A percentile compares a stretch with the other conserved stretches of the same genome.
Evolutionary conservation across 2,113 vertebrate species (phyloP).

Genomic region (Pelusios castaneus): DNA sequence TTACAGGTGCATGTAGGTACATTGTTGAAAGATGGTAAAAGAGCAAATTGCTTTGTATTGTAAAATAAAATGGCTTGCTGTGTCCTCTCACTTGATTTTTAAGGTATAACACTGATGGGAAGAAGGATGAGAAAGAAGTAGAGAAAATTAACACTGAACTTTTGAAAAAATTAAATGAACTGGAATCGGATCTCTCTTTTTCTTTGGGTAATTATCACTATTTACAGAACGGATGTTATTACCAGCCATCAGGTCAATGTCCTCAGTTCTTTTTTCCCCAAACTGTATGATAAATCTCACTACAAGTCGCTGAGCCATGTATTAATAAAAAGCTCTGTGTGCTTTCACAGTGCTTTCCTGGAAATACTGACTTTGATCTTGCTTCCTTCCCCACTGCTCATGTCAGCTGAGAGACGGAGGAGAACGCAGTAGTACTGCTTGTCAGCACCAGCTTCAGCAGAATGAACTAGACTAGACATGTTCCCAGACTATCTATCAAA

Average conservation of each 20-base stretch:
- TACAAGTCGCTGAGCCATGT: accelerated
- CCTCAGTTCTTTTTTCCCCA: neutral
- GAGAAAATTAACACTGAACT: slow-evolving; percentile 89
- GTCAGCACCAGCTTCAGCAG: neutral
- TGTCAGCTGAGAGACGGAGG: neutral
- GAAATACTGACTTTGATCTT: neutral
- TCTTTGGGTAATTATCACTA: slow-evolving; percentile 82
- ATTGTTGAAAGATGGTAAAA: neutral
- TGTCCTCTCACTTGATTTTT: slow-evolving; percentile 22
- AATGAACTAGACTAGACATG: neutral
- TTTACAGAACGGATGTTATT: neutral
- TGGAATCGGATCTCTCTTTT: slow-evolving; percentile 93
- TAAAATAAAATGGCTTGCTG: neutral
- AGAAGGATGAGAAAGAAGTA: slow-evolving; percentile 81
- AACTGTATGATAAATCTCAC: neutral
- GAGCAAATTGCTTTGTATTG: neutral
- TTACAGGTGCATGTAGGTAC: too few species aligned
- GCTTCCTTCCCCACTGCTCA: accelerated
- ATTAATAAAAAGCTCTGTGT: neutral
- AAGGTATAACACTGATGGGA: slow-evolving; percentile 86
- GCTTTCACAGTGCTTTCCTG: neutral
- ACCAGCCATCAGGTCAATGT: neutral
- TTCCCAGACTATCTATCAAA: neutral
- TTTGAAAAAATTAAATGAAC: slow-evolving; percentile 92
- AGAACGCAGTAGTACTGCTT: neutral